Evolutionary conservation across 2,113 vertebrate genomes (phyloP).

Genomic region (Pungitius pungitius): DNA sequence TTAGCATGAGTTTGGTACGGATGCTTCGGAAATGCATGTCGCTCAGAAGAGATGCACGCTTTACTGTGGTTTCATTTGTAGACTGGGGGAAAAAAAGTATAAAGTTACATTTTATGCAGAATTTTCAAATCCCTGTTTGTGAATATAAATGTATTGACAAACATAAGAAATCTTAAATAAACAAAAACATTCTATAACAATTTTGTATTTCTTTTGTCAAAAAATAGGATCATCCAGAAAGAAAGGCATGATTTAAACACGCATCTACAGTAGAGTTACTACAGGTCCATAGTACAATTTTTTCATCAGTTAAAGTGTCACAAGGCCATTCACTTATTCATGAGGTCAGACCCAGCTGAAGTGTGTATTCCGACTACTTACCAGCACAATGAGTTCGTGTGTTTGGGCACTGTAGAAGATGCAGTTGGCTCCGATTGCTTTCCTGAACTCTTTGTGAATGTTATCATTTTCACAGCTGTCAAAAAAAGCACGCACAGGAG

Average conservation of each 20-base stretch:
- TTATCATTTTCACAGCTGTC: conserved; percentile 88
- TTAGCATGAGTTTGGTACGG: conserved; percentile 90
- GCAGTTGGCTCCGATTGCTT: conserved; percentile 90
- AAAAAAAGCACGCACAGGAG: conserved; percentile 42
- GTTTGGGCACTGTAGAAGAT: conserved; percentile 86
- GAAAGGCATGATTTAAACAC: background rate
- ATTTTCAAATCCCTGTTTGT: background rate
- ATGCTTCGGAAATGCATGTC: conserved; percentile 95
- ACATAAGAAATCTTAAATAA: background rate
- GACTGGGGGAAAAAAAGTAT: conserved; percentile 77
- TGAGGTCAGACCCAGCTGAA: background rate
- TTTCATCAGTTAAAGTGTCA: background rate
- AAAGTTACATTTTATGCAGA: background rate
- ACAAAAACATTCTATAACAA: background rate
- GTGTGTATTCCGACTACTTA: conserved; percentile 70
- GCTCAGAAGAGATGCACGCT: conserved; percentile 87
- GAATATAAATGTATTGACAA: background rate
- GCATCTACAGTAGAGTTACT: background rate
- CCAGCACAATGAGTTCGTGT: conserved; percentile 89
- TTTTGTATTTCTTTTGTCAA: background rate
- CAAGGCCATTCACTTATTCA: background rate
- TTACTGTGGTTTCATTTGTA: conserved; percentile 89
- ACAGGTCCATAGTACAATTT: background rate
- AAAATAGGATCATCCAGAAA: background rate
- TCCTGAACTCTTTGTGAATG: conserved; percentile 93